phyloP scores from a whole-genome alignment of 2,113 vertebrate genomes.

The Sinocyclocheilus anshuiensis region DNA sequence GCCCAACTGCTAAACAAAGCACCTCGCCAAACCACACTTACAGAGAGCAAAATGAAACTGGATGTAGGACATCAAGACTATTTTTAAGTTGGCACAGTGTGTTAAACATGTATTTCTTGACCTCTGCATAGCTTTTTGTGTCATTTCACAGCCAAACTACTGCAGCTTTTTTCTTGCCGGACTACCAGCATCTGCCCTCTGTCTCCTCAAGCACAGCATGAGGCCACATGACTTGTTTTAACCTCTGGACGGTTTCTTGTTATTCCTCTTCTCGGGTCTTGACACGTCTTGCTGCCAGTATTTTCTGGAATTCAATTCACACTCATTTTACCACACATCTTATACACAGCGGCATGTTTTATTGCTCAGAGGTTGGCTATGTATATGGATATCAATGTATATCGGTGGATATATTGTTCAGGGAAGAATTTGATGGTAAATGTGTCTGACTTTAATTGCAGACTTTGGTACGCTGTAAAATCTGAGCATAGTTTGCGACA shows the following conservation, averaged over 20 bases:
- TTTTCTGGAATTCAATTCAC: background rate
- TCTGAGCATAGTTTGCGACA: too few relatives aligned
- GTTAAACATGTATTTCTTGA: background rate
- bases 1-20: background rate
- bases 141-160: constrained; percentile 3
- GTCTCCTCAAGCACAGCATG: background rate
- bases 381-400: too few relatives aligned
- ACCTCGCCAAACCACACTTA: background rate
- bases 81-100: background rate
- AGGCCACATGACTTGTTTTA: background rate
- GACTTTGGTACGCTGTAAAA: too few relatives aligned
- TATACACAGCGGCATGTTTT: too few relatives aligned
- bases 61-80: background rate
- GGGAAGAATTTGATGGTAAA: too few relatives aligned
- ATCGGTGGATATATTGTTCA: too few relatives aligned
- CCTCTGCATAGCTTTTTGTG: background rate
- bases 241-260: background rate
- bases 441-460: too few relatives aligned
- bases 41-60: background rate
- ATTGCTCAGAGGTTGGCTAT: too few relatives aligned
- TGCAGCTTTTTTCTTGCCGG: background rate
- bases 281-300: background rate
- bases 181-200: background rate
- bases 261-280: background rate
- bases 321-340: background rate